phyloP scores from a whole-genome alignment of 2,113 vertebrate genomes.

The Elachura formosa region DNA sequence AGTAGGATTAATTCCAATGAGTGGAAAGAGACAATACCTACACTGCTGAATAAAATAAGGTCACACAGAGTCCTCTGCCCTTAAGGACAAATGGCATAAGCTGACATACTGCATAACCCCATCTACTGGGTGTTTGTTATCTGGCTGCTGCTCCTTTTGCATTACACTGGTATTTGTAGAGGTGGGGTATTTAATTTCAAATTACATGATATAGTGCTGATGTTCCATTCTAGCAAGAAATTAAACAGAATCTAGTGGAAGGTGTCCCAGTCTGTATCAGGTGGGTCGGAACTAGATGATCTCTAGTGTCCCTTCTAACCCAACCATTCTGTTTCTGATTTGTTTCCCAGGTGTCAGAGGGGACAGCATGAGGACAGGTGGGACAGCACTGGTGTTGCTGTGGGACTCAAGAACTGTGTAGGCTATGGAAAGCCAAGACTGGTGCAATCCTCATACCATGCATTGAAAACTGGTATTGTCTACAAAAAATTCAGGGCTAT shows the following conservation, averaged over 20 bases:
- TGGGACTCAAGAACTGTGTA: background rate
- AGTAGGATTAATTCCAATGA: background rate
- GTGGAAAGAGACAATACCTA: background rate
- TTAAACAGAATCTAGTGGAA: background rate
- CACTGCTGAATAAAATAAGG: background rate
- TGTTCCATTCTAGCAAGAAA: background rate
- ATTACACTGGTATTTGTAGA: background rate
- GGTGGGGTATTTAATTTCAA: background rate
- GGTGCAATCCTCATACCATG: background rate
- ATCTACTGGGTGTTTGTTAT: background rate
- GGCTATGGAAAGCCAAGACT: background rate
- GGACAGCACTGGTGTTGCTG: rapidly evolving
- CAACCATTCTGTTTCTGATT: background rate
- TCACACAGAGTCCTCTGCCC: background rate
- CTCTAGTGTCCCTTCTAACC: background rate
- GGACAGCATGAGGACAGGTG: background rate
- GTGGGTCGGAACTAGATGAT: background rate
- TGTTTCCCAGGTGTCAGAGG: background rate
- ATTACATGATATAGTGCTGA: background rate
- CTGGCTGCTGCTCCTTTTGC: background rate
- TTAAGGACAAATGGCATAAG: background rate
- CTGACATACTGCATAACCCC: background rate
- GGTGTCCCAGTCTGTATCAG: background rate
- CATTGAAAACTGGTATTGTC: background rate
- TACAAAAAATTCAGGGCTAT: background rate